Conservation (phyloP, 2,888 invertebrate genomes). For the Trachelus tabidus region DNA sequence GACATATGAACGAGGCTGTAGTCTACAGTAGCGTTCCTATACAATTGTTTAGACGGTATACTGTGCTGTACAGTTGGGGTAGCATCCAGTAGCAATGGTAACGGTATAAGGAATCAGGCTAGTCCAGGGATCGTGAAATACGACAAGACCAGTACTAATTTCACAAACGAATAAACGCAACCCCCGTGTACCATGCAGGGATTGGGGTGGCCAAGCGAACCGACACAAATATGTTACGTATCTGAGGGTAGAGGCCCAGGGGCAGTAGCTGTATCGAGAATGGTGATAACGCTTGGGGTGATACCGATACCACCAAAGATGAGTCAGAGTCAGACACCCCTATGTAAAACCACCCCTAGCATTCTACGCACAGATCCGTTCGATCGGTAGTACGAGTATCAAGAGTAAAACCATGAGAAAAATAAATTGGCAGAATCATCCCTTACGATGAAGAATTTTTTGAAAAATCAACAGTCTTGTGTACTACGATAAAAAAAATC, state of each 20-base stretch:
- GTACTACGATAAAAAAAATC: not conserved
- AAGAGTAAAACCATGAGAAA: not conserved
- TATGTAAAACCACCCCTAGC: not conserved
- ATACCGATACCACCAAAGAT: slow-evolving; percentile 58
- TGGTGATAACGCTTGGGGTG: slow-evolving; percentile 42
- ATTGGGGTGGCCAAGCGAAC: slow-evolving; percentile 42
- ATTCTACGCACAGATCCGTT: not conserved
- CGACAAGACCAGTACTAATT: slow-evolving; percentile 65
- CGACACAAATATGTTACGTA: slow-evolving; percentile 43
- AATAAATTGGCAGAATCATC: not conserved
- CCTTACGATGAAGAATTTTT: no score
- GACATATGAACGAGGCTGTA: not conserved
- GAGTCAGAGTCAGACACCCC: slow-evolving; percentile 43
- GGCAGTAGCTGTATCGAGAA: slow-evolving; percentile 17
- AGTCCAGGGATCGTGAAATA: slow-evolving; percentile 31
- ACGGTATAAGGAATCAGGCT: not conserved
- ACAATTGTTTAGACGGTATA: not conserved
- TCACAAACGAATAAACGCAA: slow-evolving; percentile 65
- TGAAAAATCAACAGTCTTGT: no score
- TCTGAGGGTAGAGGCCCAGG: slow-evolving; percentile 20
- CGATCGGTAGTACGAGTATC: not conserved
- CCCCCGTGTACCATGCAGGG: slow-evolving; percentile 24
- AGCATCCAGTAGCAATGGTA: not conserved
- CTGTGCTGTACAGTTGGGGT: not conserved
- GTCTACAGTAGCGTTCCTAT: not conserved